Conservation (phyloP, 2,113 vertebrate species). For the Ramphastos sulfuratus region DNA sequence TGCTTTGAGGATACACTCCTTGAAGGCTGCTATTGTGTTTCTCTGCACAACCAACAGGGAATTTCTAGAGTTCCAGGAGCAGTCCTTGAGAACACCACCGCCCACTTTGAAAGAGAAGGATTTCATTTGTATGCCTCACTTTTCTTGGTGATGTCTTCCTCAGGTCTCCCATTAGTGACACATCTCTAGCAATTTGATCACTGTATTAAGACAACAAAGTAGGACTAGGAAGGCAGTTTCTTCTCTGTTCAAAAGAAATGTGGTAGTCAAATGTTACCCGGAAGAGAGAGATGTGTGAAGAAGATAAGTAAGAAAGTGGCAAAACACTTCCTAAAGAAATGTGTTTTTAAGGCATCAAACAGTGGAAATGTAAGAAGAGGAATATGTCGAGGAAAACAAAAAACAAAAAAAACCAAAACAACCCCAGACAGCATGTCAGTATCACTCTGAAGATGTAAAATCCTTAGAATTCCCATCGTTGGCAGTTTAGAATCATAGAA, state of each 20-base stretch:
- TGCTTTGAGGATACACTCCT: not conserved
- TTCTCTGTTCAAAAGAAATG: not conserved
- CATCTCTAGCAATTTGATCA: not conserved
- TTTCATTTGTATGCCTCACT: not conserved
- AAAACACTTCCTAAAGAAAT: not conserved
- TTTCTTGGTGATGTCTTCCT: not conserved
- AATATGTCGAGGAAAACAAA: not conserved
- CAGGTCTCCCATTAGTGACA: not conserved
- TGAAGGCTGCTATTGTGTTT: not conserved
- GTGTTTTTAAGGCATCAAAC: not conserved
- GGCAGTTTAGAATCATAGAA: too few species aligned
- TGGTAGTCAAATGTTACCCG: conserved; percentile 24
- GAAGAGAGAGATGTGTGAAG: conserved; percentile 1
- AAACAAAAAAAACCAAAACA: too few species aligned
- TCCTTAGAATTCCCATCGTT: not conserved
- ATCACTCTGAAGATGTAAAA: not conserved
- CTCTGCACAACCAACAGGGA: not conserved
- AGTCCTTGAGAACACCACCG: not conserved
- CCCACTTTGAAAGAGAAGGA: not conserved
- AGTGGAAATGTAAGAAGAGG: not conserved
- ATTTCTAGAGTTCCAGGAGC: conserved; percentile 13
- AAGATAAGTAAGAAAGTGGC: conserved; percentile 13
- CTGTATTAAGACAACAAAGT: not conserved
- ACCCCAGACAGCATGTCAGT: not conserved
- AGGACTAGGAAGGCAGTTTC: not conserved